Evolutionary conservation across 2,113 vertebrate genomes (phyloP).

Genomic region (Chitala chitala): DNA sequence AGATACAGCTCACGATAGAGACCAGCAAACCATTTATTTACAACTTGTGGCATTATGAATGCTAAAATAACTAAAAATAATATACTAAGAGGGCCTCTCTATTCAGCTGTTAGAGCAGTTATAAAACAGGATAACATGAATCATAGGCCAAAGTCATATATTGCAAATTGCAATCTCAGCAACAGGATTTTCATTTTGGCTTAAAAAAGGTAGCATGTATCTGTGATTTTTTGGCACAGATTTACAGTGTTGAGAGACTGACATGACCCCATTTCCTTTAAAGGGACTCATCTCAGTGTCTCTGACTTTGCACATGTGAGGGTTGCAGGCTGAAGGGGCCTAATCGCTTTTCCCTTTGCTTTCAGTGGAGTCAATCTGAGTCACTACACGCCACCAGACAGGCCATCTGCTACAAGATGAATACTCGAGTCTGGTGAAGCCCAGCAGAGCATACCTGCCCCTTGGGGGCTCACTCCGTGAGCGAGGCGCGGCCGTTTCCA

Average conservation of each 20-base stretch:
- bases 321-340: background rate
- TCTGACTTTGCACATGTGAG: background rate
- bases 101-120: background rate
- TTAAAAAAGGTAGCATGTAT: background rate
- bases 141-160: background rate
- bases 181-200: constrained; percentile 14
- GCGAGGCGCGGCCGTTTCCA: constrained; percentile 60
- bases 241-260: background rate
- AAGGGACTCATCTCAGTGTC: background rate
- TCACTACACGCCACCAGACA: background rate
- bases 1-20: background rate
- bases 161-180: background rate
- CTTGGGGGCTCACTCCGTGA: constrained; percentile 90
- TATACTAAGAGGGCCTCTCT: background rate
- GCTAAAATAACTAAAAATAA: constrained; percentile 7
- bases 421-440: background rate
- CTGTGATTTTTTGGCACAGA: background rate
- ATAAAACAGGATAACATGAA: constrained; percentile 18
- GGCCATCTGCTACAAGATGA: background rate
- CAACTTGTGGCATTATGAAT: background rate
- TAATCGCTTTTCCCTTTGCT: background rate
- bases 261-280: background rate
- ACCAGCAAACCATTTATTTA: background rate
- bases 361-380: background rate
- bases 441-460: constrained; percentile 71